Evolutionary conservation across 1,140 invertebrate species (phyloP).

Genomic region (Hestina assimilis): DNA sequence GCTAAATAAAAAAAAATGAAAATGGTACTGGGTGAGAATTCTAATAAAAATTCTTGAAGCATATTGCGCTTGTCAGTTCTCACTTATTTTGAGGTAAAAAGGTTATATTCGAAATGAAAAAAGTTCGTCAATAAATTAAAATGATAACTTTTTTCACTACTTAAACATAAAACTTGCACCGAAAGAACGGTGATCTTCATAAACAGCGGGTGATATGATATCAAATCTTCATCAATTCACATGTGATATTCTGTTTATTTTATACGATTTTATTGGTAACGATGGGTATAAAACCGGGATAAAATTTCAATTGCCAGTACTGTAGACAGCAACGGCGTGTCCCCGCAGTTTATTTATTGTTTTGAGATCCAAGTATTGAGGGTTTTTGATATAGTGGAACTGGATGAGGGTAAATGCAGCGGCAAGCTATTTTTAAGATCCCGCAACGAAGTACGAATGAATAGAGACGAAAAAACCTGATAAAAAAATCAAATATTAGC

Average conservation of each 20-base stretch:
- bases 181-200: neutral
- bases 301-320: slow-evolving; percentile 72
- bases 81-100: no score
- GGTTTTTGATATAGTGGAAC: neutral
- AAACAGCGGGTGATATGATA: slow-evolving; percentile 34
- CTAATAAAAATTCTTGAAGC: no score
- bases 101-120: no score
- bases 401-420: neutral
- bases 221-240: slow-evolving; percentile 40
- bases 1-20: no score
- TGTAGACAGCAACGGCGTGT: slow-evolving; percentile 61
- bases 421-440: neutral
- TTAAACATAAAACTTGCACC: slow-evolving; percentile 31
- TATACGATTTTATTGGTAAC: slow-evolving; percentile 63
- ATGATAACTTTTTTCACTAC: slow-evolving; percentile 5
- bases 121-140: no score
- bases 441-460: no score
- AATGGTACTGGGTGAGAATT: no score
- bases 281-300: slow-evolving; percentile 68
- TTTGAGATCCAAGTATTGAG: slow-evolving; percentile 7
- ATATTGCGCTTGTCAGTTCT: no score
- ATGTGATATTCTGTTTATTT: slow-evolving; percentile 55
- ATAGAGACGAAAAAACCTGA: no score
- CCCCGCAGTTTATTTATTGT: slow-evolving; percentile 72
- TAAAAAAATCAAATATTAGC: no score